Percentiles rank a stretch among this genome's conserved stretches.
Evolutionary conservation across 2,113 vertebrate species (phyloP).

Genomic region (Gymnobelideus leadbeateri): DNA sequence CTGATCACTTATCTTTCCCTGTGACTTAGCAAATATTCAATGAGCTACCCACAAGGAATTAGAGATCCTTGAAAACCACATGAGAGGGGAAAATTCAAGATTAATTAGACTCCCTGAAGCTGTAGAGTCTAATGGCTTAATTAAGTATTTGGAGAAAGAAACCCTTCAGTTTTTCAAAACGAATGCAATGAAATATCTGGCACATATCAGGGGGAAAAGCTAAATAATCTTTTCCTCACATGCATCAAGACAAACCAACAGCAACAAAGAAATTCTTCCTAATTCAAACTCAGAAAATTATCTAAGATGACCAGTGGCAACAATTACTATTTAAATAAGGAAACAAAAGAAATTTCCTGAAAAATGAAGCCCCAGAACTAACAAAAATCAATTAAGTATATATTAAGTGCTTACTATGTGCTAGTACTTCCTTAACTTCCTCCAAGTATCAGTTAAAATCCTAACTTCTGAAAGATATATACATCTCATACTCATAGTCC

Average conservation of each 20-base stretch:
- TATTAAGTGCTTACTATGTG: conserved; percentile 8
- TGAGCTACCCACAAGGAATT: neutral
- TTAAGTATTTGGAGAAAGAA: conserved; percentile 27
- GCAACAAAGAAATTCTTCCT: neutral
- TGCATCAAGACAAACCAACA: neutral
- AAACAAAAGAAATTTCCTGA: neutral
- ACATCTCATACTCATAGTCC: neutral
- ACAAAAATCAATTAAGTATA: neutral
- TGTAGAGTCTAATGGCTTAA: neutral
- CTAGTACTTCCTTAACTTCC: neutral
- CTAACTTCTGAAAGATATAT: neutral
- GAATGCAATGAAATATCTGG: conserved; percentile 13
- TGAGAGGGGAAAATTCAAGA: neutral
- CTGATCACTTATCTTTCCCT: neutral
- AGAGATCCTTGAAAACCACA: conserved; percentile 10
- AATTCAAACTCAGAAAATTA: conserved; percentile 25
- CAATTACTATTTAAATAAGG: conserved; percentile 28
- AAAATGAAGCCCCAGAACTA: conserved; percentile 13
- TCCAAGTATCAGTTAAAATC: neutral
- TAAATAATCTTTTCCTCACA: neutral
- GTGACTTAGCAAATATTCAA: neutral
- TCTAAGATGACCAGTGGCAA: neutral
- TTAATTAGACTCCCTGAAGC: conserved; percentile 17
- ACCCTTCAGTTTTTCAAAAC: conserved; percentile 25
- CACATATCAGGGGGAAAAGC: neutral